These are phyloP conservation scores for Synanthedon myopaeformis DNA, from an alignment of 2,888 invertebrate genomes.

Conservation along the genomic window DNA sequence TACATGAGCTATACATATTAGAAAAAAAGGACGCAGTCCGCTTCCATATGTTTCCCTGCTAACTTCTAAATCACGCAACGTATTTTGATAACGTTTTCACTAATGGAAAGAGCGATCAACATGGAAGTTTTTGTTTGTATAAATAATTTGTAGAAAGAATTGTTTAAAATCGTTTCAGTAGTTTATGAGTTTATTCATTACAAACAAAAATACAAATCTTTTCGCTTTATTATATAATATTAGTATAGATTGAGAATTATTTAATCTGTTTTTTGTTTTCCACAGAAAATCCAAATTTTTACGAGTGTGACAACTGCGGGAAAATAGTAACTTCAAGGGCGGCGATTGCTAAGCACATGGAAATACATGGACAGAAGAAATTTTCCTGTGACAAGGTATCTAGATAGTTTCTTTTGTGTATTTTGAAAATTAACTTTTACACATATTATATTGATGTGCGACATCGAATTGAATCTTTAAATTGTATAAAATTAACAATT, in stretches of 20 bases:
- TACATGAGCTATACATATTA: too few relatives aligned
- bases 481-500: too few relatives aligned
- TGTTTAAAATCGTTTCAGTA: too few relatives aligned
- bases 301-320: slow-evolving; percentile 79
- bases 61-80: too few relatives aligned
- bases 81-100: too few relatives aligned
- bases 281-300: not conserved
- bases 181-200: too few relatives aligned
- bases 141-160: not conserved
- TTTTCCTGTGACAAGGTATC: slow-evolving; percentile 73
- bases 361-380: slow-evolving; percentile 75
- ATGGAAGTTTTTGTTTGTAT: not conserved
- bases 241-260: not conserved
- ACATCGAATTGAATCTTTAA: too few relatives aligned
- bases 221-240: too few relatives aligned
- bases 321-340: slow-evolving; percentile 80
- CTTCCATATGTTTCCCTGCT: too few relatives aligned
- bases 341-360: slow-evolving; percentile 81
- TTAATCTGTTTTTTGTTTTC: not conserved
- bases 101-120: too few relatives aligned
- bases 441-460: not conserved
- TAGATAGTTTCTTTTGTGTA: slow-evolving; percentile 4
- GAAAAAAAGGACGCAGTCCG: too few relatives aligned
- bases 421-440: slow-evolving; percentile 19
- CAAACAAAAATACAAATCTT: too few relatives aligned